Conservation (phyloP, 2,797 vertebrate species). For the Microtus obscurus region DNA sequence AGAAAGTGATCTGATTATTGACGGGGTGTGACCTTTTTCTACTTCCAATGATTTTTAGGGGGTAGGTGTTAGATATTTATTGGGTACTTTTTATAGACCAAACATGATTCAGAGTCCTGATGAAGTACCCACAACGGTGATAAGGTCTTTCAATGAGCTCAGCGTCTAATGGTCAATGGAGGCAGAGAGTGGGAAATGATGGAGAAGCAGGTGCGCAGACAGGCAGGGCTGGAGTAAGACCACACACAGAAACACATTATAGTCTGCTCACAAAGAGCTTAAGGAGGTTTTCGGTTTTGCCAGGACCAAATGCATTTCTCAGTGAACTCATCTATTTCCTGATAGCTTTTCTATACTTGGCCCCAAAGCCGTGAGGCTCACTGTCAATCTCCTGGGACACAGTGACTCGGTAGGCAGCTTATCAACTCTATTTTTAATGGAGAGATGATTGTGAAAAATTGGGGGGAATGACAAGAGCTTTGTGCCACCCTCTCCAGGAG, state of each 20-base stretch:
- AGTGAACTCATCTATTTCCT: neutral
- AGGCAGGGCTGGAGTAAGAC: neutral
- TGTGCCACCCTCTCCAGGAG: constrained; percentile 1
- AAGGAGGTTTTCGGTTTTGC: neutral
- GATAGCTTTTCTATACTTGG: neutral
- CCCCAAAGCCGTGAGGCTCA: neutral
- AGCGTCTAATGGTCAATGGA: constrained; percentile 63
- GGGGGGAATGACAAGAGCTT: neutral
- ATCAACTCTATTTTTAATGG: constrained; percentile 5
- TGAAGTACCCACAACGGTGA: neutral
- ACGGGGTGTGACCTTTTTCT: neutral
- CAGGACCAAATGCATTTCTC: neutral
- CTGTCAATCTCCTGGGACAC: neutral
- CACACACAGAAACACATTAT: neutral
- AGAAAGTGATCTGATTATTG: neutral
- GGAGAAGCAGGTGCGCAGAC: constrained; percentile 8
- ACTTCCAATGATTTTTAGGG: neutral
- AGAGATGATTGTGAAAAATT: neutral
- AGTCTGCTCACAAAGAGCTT: neutral
- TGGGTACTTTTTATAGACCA: neutral
- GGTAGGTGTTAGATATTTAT: neutral
- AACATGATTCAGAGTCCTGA: neutral
- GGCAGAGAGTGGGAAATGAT: constrained; percentile 60
- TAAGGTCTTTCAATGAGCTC: constrained; percentile 53
- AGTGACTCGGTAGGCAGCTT: neutral